Evolutionary conservation across 2,888 invertebrate genomes (phyloP).

Genomic region (Spodoptera exigua): DNA sequence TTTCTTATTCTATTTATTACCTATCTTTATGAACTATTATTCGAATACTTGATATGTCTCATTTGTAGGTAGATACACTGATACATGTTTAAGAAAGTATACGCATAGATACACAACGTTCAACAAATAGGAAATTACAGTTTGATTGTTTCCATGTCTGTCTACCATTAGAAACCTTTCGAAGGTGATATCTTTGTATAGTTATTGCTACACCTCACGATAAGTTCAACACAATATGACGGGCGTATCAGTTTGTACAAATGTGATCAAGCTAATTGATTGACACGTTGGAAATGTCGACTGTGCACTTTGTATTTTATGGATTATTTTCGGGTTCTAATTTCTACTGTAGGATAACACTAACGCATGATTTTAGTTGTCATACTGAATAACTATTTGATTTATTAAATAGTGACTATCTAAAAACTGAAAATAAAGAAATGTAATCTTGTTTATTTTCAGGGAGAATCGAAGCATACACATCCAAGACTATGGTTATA

Average conservation of each 20-base stretch:
- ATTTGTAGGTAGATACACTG: too few species aligned
- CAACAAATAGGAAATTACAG: slow-evolving; percentile 21
- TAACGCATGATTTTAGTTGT: too few species aligned
- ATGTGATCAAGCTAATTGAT: slow-evolving; percentile 11
- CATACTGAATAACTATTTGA: too few species aligned
- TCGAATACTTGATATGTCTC: too few species aligned
- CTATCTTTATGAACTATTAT: too few species aligned
- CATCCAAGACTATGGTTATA: slow-evolving; percentile 65
- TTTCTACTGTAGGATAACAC: too few species aligned
- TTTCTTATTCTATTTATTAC: too few species aligned
- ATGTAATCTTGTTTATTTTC: slow-evolving; percentile 54
- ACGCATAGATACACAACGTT: slow-evolving; percentile 1
- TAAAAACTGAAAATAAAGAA: too few species aligned
- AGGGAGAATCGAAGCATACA: slow-evolving; percentile 63
- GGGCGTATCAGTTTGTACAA: slow-evolving; percentile 1
- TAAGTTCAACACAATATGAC: slow-evolving; percentile 10
- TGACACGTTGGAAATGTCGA: slow-evolving; percentile 5
- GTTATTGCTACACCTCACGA: slow-evolving; percentile 35
- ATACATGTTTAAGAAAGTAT: too few species aligned
- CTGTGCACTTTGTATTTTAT: not conserved
- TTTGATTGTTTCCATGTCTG: slow-evolving; percentile 36
- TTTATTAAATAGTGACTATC: too few species aligned
- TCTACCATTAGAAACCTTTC: slow-evolving; percentile 14
- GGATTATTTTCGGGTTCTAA: too few species aligned
- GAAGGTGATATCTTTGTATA: slow-evolving; percentile 20